Conservation (phyloP, 2,888 invertebrate species). For the Bellardia pandia region DNA sequence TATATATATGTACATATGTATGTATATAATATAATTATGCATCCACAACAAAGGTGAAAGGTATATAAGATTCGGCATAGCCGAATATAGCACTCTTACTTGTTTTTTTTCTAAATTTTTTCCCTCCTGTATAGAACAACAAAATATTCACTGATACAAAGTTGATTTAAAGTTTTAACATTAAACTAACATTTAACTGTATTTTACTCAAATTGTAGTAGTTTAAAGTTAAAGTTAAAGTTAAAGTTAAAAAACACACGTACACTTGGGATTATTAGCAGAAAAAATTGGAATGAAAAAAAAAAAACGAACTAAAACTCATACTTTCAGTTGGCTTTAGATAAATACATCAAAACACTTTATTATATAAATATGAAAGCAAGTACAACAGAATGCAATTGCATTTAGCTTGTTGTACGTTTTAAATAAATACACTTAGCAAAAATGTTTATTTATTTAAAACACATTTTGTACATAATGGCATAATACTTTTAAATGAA, state of each 20-base stretch:
- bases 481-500: neutral
- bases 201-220: slow-evolving; percentile 30
- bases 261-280: slow-evolving; percentile 19
- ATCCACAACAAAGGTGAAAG: too few relatives aligned
- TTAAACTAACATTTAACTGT: slow-evolving; percentile 46
- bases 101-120: neutral
- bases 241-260: slow-evolving; percentile 47
- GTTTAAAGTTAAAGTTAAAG: slow-evolving; percentile 35
- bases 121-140: neutral
- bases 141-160: slow-evolving; percentile 4
- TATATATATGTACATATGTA: too few relatives aligned
- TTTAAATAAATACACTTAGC: slow-evolving; percentile 8
- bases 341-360: slow-evolving; percentile 28
- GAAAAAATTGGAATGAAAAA: neutral
- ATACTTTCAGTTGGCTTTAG: slow-evolving; percentile 17
- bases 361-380: neutral
- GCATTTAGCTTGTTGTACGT: neutral
- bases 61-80: too few relatives aligned
- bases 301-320: slow-evolving; percentile 28
- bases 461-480: neutral
- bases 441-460: neutral
- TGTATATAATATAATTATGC: too few relatives aligned
- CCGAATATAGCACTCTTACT: too few relatives aligned
- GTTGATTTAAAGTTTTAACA: slow-evolving; percentile 50
- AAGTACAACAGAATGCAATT: slow-evolving; percentile 21